Conservation (phyloP, 2,113 vertebrate species). For the Paradoxurus hermaphroditus region DNA sequence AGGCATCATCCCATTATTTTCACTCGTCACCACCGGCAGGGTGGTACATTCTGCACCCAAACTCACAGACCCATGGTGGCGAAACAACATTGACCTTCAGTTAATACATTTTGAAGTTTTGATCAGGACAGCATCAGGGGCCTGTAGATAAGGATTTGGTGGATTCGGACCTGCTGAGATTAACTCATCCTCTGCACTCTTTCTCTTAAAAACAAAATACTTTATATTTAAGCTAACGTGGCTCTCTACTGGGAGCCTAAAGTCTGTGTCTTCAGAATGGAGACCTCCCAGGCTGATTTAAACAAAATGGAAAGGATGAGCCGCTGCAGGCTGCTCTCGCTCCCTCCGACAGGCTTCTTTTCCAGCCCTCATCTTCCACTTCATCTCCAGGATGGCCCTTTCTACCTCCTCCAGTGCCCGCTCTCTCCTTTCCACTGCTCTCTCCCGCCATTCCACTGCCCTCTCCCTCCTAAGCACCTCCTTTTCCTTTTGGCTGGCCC, state of each 20-base stretch:
- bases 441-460: constrained; percentile 13
- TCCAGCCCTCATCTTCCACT: constrained; percentile 11
- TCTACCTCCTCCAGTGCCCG: constrained; percentile 8
- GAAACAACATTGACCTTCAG: not conserved
- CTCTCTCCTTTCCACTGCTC: constrained; percentile 18
- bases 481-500: constrained; percentile 50
- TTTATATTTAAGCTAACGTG: not conserved
- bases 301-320: not conserved
- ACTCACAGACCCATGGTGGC: not conserved
- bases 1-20: not conserved
- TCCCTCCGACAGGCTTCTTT: not conserved
- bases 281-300: not conserved
- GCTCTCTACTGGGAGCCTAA: not conserved
- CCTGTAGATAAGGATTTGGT: not conserved
- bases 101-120: not conserved
- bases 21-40: not conserved
- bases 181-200: not conserved
- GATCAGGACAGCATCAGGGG: not conserved
- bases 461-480: constrained; percentile 41
- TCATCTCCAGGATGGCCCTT: constrained; percentile 43
- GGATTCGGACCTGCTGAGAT: not conserved
- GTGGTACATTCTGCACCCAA: not conserved
- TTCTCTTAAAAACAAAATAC: not conserved
- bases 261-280: not conserved
- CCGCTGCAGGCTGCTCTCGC: not conserved